Conservation (phyloP, 2,797 vertebrate species). For the Myotis planiceps region DNA sequence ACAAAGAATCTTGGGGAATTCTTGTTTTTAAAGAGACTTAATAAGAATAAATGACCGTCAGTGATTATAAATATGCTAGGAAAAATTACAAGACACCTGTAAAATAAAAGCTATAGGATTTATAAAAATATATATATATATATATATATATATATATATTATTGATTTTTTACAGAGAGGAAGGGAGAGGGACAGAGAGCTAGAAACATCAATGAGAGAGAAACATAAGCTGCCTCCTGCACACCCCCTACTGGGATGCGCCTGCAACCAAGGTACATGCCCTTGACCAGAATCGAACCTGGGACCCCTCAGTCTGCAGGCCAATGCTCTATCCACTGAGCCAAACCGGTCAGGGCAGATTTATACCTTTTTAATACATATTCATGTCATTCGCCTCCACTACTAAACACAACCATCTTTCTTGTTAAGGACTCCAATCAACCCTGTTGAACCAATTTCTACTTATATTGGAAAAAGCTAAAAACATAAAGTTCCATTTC, state of each 20-base stretch:
- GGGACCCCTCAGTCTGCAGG: too few relatives aligned
- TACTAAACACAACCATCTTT: slow-evolving; percentile 44
- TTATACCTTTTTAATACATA: background rate
- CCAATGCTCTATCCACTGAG: too few relatives aligned
- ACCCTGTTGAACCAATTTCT: slow-evolving; percentile 44
- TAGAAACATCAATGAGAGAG: too few relatives aligned
- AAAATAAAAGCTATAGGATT: background rate
- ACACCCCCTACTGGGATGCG: too few relatives aligned
- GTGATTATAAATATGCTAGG: slow-evolving; percentile 22
- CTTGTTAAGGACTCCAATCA: slow-evolving; percentile 65
- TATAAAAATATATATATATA: background rate
- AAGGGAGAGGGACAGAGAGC: too few relatives aligned
- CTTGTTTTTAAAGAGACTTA: slow-evolving; percentile 46
- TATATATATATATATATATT: background rate
- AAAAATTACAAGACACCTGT: slow-evolving; percentile 8
- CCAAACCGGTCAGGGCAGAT: too few relatives aligned
- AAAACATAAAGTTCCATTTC: slow-evolving; percentile 73
- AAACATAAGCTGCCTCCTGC: too few relatives aligned
- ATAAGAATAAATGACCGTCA: background rate
- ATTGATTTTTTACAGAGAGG: too few relatives aligned
- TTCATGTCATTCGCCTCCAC: slow-evolving; percentile 8
- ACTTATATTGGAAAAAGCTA: slow-evolving; percentile 60
- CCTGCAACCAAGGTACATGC: too few relatives aligned
- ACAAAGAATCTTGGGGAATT: background rate
- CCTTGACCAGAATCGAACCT: too few relatives aligned